Evolutionary conservation across 2,797 vertebrate genomes (phyloP).

Genomic region (Momotus momota): DNA sequence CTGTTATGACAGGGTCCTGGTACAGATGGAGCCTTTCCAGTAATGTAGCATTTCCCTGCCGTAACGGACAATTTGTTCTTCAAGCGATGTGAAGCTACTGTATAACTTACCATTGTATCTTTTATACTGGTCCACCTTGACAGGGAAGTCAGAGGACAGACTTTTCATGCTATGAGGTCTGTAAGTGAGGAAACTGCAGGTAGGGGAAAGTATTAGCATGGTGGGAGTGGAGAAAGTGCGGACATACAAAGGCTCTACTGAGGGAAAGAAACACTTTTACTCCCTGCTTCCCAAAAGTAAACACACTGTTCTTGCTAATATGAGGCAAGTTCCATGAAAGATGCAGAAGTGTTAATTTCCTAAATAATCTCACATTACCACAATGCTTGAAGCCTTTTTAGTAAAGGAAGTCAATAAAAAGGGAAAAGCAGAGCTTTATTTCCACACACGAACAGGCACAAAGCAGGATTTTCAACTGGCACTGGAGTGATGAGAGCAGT

Average conservation of each 20-base stretch:
- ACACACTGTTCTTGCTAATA: not conserved
- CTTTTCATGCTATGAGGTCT: not conserved
- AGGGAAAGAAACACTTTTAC: not conserved
- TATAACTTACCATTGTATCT: not conserved
- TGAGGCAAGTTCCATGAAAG: constrained; percentile 61
- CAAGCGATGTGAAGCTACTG: not conserved
- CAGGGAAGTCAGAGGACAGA: not conserved
- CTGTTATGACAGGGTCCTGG: not conserved
- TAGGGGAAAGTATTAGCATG: no score
- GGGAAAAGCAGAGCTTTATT: constrained; percentile 54
- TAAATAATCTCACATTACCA: constrained; percentile 80
- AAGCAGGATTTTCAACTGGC: constrained; percentile 62
- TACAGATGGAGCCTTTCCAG: not conserved
- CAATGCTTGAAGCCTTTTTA: constrained; percentile 61
- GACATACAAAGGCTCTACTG: not conserved
- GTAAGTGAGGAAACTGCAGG: not conserved
- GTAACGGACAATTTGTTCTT: not conserved
- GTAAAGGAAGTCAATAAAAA: constrained; percentile 52
- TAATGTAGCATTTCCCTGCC: not conserved
- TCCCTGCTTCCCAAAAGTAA: not conserved
- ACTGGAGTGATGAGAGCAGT: constrained; percentile 67
- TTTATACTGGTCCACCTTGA: not conserved
- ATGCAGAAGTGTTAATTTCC: constrained; percentile 81
- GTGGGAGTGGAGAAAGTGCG: not conserved
- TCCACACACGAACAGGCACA: constrained; percentile 76